Base-by-base conservation (phyloP, 2,888 invertebrate genomes). In the Torymus aiolomorphi region DNA sequence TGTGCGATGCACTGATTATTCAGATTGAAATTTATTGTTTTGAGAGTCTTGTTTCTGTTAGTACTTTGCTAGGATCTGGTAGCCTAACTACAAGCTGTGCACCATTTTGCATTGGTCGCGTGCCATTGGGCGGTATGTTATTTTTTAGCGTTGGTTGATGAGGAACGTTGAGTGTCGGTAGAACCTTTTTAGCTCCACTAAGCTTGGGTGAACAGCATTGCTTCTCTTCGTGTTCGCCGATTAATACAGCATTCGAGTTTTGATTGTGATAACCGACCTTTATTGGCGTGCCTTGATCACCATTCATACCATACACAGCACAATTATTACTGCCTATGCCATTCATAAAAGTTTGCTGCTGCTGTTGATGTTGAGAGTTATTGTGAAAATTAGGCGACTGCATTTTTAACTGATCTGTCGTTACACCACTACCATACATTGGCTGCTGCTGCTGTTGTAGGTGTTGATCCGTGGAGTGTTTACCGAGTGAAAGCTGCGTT, bases 51-150 rank as follows among this genome's bases (percentile, higher is more conserved):
- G 89, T 89, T 74, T 89, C 89, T 51, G 86, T 89, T 3, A 84
- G 85, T 18, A 89, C 87, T 84, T 89, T 89, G 72, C 88, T 89
- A 11, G 89, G 89, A 76, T 89, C 89, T 31, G 90, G 90, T 83
- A 90, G 85, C 85, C 90, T 88, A 12, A 90, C 90, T 16, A 90
- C 89, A 72, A 90, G 85, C 78, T 90, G 90, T 0, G 90, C 90
- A 12, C 89, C 89, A 66, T 89, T 89, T 74, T 89, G 89, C 82
- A 87, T 83, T 3, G 86, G 84, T 81, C 88, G 85, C 24, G 86
- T 85, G 14, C 88, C 87, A 52, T 88, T 88, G 14, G 70, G 24
- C 8, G 79, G 72, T 4, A 42, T 42, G 13, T 20, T 42, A 13
- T 57, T 66, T n/a, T 83, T 78, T 0, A 66, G 4, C 0, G 69